Percentiles rank a stretch among this genome's conserved stretches.
Evolutionary conservation across 2,888 invertebrate species (phyloP).

Genomic region (Pedicia rivosa): DNA sequence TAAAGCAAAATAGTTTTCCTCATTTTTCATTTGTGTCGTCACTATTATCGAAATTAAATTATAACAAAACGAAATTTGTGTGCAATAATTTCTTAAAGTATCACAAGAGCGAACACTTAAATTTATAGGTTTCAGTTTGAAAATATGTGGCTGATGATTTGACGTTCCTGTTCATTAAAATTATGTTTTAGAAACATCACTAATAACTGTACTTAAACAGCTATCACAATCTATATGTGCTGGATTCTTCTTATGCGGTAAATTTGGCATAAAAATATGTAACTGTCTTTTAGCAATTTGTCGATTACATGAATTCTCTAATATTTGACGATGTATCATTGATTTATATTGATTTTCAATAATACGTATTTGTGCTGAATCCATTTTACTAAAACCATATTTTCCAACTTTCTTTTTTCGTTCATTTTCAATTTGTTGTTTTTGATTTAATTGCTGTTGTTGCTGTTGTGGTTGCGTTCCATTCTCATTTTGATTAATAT

Average conservation of each 20-base stretch:
- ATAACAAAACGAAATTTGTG: too few species aligned
- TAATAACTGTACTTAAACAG: constrained; percentile 7
- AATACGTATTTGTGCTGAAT: constrained; percentile 11
- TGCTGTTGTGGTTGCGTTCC: too few species aligned
- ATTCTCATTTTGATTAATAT: constrained; percentile 1
- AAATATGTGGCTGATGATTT: too few species aligned
- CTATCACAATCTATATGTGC: constrained; percentile 5
- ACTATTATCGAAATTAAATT: too few species aligned
- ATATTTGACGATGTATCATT: constrained; percentile 27
- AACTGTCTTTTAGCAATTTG: constrained; percentile 42
- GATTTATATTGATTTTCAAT: constrained; percentile 28
- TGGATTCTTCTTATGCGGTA: constrained; percentile 34
- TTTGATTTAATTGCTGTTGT: too few species aligned
- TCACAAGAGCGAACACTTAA: too few species aligned
- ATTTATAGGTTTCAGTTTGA: too few species aligned
- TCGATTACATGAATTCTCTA: constrained; percentile 27
- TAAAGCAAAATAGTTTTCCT: too few species aligned
- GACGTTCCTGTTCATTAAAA: not conserved
- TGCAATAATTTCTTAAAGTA: too few species aligned
- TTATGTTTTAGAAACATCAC: constrained; percentile 4
- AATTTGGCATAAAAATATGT: constrained; percentile 57
- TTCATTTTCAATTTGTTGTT: too few species aligned
- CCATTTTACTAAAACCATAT: constrained; percentile 1
- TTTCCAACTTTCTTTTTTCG: constrained; percentile 1
- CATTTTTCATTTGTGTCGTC: too few species aligned